A percentile compares a stretch with the other conserved stretches of the same genome.
Conservation (phyloP, 2,113 vertebrate genomes). For the Corythoichthys haematopterus region DNA sequence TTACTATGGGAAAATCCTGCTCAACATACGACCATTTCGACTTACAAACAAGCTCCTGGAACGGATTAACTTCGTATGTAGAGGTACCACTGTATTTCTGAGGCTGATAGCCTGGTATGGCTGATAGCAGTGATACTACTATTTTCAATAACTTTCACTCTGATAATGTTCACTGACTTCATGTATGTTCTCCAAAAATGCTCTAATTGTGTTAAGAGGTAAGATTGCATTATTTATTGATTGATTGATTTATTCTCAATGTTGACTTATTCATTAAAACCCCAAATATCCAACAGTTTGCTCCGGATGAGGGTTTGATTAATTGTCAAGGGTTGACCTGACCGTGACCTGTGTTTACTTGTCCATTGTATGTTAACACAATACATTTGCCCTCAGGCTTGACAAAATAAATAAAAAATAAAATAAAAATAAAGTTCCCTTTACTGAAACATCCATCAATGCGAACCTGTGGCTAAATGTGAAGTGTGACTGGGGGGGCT, state of each 20-base stretch:
- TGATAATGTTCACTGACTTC: background rate
- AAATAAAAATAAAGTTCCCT: background rate
- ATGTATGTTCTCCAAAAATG: background rate
- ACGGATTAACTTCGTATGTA: too few relatives aligned
- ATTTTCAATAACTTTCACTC: background rate
- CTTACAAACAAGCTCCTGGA: too few relatives aligned
- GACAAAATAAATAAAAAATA: constrained; percentile 7
- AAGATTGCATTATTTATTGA: background rate
- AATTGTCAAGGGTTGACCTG: background rate
- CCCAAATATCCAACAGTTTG: background rate
- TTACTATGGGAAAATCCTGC: too few relatives aligned
- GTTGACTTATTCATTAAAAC: background rate
- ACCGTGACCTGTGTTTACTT: background rate
- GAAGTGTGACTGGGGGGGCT: constrained; percentile 23
- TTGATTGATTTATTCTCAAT: too few relatives aligned
- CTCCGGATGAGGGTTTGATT: background rate
- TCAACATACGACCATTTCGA: too few relatives aligned
- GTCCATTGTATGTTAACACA: constrained; percentile 1
- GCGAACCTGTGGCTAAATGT: constrained; percentile 19
- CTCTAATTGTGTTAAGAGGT: background rate
- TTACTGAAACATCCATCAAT: constrained; percentile 27
- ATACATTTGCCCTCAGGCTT: background rate
- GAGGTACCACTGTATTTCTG: too few relatives aligned
- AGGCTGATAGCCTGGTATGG: too few relatives aligned
- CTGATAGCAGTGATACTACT: background rate